Evolutionary conservation across 1,140 invertebrate genomes (phyloP).

Genomic region (Notospermus geniculatus): DNA sequence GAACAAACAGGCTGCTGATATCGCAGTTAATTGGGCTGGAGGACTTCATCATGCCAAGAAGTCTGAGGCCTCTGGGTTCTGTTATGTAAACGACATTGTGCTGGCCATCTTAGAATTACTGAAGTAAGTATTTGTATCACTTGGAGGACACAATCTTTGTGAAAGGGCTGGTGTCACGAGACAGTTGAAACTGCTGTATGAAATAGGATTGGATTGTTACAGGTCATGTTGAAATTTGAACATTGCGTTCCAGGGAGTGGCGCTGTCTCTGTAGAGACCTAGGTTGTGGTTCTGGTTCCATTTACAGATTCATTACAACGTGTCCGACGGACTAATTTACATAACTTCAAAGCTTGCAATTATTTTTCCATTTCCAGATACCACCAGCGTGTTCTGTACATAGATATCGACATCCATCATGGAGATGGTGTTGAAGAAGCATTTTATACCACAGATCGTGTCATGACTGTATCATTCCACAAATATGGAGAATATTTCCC

Average conservation of each 20-base stretch:
- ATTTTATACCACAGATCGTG: slow-evolving; percentile 58
- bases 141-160: no score
- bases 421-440: slow-evolving; percentile 60
- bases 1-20: slow-evolving; percentile 68
- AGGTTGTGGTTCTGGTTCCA: no score
- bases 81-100: slow-evolving; percentile 98
- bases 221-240: no score
- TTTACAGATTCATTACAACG: no score
- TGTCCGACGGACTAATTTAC: no score
- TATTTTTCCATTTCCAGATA: slow-evolving; percentile 34
- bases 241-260: no score
- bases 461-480: slow-evolving; percentile 59
- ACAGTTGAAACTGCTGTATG: no score
- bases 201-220: no score
- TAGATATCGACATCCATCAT: slow-evolving; percentile 61
- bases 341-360: not conserved
- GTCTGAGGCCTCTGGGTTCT: slow-evolving; percentile 88
- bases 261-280: no score
- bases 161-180: no score
- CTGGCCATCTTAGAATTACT: slow-evolving; percentile 97
- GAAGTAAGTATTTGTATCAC: slow-evolving; percentile 64
- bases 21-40: slow-evolving; percentile 99
- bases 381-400: slow-evolving; percentile 57
- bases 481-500: slow-evolving; percentile 58
- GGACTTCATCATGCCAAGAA: slow-evolving; percentile 97